Evolutionary conservation across 2,888 invertebrate species (phyloP), one percentile per base, ranked within the genome.

Genomic region (Malacosoma neustria): DNA sequence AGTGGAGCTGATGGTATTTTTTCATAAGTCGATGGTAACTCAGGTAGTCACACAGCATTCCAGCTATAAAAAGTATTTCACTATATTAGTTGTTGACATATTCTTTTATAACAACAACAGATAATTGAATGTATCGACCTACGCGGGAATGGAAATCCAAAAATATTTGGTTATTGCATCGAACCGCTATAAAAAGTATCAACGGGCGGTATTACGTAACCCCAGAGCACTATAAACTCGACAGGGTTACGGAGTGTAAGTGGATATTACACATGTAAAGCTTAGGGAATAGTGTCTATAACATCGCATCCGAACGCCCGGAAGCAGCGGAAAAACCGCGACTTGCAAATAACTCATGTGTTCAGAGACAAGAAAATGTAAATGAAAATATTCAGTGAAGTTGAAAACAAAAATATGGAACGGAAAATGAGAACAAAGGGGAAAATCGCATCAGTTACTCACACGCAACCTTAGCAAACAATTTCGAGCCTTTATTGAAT

Each of bases 361-460:
- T 66, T 58, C 62, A 66, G 58, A 72, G 68, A 72, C 71, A 72
- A 72, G 72, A 69, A 68, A 72, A 72, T 61, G 70, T 72, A 72
- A 22, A 74, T 72, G 71, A 72, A 71, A 72, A 72, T 72, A 73
- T 74, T 73, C 72, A 75, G 59, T 72, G 66, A 62, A 73, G 71
- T 74, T 73, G 73, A 77, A 75, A 76, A 77, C 72, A 72, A 73
- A 75, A 75, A 75, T 74, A 72, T 77, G 68, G 57, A 64, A 69
- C 57, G 68, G 66, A 73, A 74, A 74, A 72, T 72, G 65, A 66
- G 70, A 69, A 70, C 66, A 67, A 65, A 67, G 65, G 61, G 65
- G 64, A 59, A 68, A 72, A 73, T 71, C 67, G 66, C 67, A 72
- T 72, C 72, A 70, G 65, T 75, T 69, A 69, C 68, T 68, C 57